Percentiles rank a stretch among this genome's conserved stretches.
Evolutionary conservation across 2,113 vertebrate genomes (phyloP).

Genomic region (Anoura caudifer): DNA sequence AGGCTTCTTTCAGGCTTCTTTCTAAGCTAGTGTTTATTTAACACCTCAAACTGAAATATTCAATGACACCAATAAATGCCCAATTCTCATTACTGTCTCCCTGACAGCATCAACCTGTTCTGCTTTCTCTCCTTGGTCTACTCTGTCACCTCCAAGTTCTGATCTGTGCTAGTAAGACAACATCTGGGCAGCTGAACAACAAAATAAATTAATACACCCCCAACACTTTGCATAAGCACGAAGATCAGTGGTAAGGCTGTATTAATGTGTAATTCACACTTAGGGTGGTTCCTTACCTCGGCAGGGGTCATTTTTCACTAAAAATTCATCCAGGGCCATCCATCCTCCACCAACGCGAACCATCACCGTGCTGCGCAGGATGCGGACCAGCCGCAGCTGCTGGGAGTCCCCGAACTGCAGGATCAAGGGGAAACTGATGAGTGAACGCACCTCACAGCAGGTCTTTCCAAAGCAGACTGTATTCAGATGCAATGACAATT

Average conservation of each 20-base stretch:
- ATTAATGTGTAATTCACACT: background rate
- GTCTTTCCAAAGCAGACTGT: slow-evolving; percentile 61
- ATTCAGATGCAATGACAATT: slow-evolving; percentile 58
- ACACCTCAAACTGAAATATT: background rate
- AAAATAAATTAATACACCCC: background rate
- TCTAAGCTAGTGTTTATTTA: background rate
- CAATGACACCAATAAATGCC: background rate
- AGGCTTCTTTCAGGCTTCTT: background rate
- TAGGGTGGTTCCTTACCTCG: slow-evolving; percentile 87
- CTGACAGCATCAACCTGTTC: background rate
- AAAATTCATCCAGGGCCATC: slow-evolving; percentile 99
- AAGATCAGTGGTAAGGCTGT: accelerated
- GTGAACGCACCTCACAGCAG: background rate
- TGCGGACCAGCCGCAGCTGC: slow-evolving; percentile 98
- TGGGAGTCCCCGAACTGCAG: slow-evolving; percentile 97
- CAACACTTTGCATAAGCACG: background rate
- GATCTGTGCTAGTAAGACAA: background rate
- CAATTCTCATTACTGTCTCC: background rate
- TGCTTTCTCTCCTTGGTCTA: background rate
- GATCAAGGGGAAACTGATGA: slow-evolving; percentile 62
- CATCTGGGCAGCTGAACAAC: background rate
- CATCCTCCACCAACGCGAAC: slow-evolving; percentile 97
- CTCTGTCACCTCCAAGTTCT: background rate
- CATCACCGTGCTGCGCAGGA: slow-evolving; percentile 98
- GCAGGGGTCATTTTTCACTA: slow-evolving; percentile 98